Base-by-base conservation (phyloP, 2,797 vertebrate genomes). In the Phylloscopus collybita region DNA sequence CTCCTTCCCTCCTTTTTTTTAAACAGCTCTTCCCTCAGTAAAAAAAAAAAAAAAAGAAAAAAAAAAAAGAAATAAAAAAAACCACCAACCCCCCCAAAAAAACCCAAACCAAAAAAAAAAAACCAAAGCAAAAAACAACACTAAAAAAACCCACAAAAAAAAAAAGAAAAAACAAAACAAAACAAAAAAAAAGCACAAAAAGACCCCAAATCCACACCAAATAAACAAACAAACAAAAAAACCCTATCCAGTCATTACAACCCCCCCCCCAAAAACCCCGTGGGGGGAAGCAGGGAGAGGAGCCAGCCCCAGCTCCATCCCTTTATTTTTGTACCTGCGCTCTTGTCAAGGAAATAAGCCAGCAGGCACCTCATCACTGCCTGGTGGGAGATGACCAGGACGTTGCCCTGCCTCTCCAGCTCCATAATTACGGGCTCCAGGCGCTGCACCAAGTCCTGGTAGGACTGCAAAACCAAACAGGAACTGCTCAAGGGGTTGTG, bases 381-480 rank as follows among this genome's bases (percentile, higher is more conserved):
- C 97, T 99, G 99, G 97, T 99, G 99, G 95, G 98, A 98, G 97
- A 99, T 97, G 29, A 99, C 99, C 21, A 99, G 96, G 89, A 99
- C 98, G 2, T 99, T 99, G 59, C 99, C 99, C 80, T 99, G 99
- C 17, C 99, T 97, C 87, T 99, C 99, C 38, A 99, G 96, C 97
- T 99, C 99, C 99, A 99, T 99, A 96, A 99, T 99, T 56, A 99
- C 99, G 0, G 99, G 99, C 97, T 99, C 99, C 95, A 99, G 96
- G 27, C 99, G 98, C 93, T 99, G 99, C 30, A 99, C 99, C 82
- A 99, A 96, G 95, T 99, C 99, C 97, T 99, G 99, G 97, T 99
- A 99, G 4, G 99, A 99, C 99, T 99, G 93, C 5, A 91, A 92
- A 80, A 86, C 29, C 88, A 96, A 93, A 47, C 22, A 57, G 84